These are phyloP conservation scores for Chymomyza costata DNA, from an alignment of 1,140 invertebrate genomes.

Conservation along the genomic window DNA sequence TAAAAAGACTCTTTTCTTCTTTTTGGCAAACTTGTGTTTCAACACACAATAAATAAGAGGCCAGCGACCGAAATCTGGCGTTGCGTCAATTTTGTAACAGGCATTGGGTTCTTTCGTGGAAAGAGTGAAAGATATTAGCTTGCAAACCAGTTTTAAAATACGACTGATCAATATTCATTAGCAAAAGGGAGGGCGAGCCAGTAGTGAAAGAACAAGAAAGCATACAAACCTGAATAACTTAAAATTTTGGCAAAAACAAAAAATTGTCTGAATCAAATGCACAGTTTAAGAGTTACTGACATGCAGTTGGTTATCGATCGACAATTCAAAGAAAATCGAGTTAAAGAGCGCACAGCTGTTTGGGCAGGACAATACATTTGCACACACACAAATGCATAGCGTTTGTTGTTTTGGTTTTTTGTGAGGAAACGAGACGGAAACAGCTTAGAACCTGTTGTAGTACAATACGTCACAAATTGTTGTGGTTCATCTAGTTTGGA, in stretches of 20 bases:
- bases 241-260: slow-evolving; percentile 18
- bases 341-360: slow-evolving; percentile 18
- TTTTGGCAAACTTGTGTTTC: slow-evolving; percentile 65
- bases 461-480: slow-evolving; percentile 21
- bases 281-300: slow-evolving; percentile 36
- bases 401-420: too few relatives aligned
- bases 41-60: slow-evolving; percentile 60
- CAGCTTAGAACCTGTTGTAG: slow-evolving; percentile 30
- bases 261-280: slow-evolving; percentile 1
- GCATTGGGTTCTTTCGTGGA: slow-evolving; percentile 56
- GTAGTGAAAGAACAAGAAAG: too few relatives aligned
- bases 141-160: slow-evolving; percentile 50
- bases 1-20: too few relatives aligned
- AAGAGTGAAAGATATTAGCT: slow-evolving; percentile 58
- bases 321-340: slow-evolving; percentile 13
- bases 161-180: slow-evolving; percentile 31
- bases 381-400: too few relatives aligned
- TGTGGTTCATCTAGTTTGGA: slow-evolving; percentile 28
- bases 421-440: slow-evolving; percentile 7
- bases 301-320: slow-evolving; percentile 23
- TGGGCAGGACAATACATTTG: too few relatives aligned
- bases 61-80: slow-evolving; percentile 57
- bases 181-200: too few relatives aligned
- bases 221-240: slow-evolving; percentile 49
- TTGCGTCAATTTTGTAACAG: slow-evolving; percentile 55